Evolutionary conservation across 1,140 invertebrate species (phyloP).

Genomic region (Drosophila guanche): DNA sequence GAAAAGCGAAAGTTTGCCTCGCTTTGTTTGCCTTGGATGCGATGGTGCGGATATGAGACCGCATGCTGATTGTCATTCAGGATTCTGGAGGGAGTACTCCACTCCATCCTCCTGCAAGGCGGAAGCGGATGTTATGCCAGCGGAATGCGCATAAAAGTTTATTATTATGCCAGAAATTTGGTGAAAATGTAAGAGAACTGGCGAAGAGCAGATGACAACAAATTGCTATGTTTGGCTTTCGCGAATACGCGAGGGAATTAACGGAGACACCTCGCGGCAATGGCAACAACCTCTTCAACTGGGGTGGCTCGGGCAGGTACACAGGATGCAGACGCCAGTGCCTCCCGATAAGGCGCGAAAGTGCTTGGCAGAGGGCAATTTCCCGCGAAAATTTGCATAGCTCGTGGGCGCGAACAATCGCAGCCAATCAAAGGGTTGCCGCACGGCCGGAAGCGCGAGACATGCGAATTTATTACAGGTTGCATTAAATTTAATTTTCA

Average conservation of each 20-base stretch:
- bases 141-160: slow-evolving; percentile 68
- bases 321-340: slow-evolving; percentile 39
- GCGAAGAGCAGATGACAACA: slow-evolving; percentile 44
- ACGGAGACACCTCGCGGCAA: slow-evolving; percentile 3
- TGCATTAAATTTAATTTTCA: slow-evolving; percentile 79
- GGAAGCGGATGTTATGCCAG: slow-evolving; percentile 47
- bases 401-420: slow-evolving; percentile 4
- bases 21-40: slow-evolving; percentile 56
- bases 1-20: slow-evolving; percentile 52
- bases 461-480: slow-evolving; percentile 82
- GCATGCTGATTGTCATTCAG: slow-evolving; percentile 77
- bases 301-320: slow-evolving; percentile 45
- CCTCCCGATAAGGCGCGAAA: slow-evolving; percentile 54
- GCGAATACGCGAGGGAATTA: slow-evolving; percentile 66
- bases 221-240: slow-evolving; percentile 65
- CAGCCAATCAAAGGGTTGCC: slow-evolving; percentile 65
- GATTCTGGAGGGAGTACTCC: slow-evolving; percentile 19
- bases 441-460: slow-evolving; percentile 62
- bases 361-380: slow-evolving; percentile 48
- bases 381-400: slow-evolving; percentile 70
- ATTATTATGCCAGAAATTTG: slow-evolving; percentile 62
- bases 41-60: slow-evolving; percentile 69
- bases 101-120: neutral
- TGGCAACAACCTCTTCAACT: slow-evolving; percentile 4
- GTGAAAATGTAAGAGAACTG: slow-evolving; percentile 49